Percentiles rank a stretch among this genome's conserved stretches.
Evolutionary conservation across 2,797 vertebrate genomes (phyloP).

Genomic region (Antennarius maculatus): DNA sequence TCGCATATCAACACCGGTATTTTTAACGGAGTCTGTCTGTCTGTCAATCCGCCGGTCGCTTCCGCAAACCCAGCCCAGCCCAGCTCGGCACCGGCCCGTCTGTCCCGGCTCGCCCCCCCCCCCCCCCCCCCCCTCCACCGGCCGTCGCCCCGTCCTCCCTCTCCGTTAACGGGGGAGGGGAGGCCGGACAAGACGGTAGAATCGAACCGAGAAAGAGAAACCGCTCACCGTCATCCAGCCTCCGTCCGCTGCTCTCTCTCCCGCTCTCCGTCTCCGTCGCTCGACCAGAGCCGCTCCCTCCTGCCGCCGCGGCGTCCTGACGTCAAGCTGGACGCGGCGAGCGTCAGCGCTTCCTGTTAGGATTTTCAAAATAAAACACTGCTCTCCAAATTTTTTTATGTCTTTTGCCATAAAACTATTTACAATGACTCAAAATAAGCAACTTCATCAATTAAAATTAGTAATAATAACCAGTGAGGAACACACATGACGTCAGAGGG

Average conservation of each 20-base stretch:
- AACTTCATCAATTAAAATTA: too few relatives aligned
- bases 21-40: constrained; percentile 38
- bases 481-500: too few relatives aligned
- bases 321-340: constrained; percentile 20
- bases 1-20: constrained; percentile 5
- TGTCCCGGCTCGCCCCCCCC: not conserved
- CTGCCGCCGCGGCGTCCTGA: constrained; percentile 43
- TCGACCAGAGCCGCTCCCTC: constrained; percentile 77
- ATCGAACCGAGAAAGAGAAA: constrained; percentile 26
- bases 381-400: not conserved
- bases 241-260: constrained; percentile 50
- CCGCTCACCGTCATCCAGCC: constrained; percentile 72
- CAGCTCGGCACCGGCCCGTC: constrained; percentile 44
- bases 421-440: too few relatives aligned
- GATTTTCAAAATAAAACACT: too few relatives aligned
- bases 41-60: constrained; percentile 66
- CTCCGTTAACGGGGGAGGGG: not conserved
- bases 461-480: too few relatives aligned
- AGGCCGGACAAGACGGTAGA: not conserved
- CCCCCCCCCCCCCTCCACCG: too few relatives aligned
- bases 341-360: not conserved
- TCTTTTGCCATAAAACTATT: too few relatives aligned
- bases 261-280: constrained; percentile 44
- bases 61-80: constrained; percentile 74
- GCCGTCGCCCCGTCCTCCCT: not conserved